Evolutionary conservation across 2,797 vertebrate species (phyloP), one percentile per base, ranked within the genome.

Genomic region (Chanos chanos): DNA sequence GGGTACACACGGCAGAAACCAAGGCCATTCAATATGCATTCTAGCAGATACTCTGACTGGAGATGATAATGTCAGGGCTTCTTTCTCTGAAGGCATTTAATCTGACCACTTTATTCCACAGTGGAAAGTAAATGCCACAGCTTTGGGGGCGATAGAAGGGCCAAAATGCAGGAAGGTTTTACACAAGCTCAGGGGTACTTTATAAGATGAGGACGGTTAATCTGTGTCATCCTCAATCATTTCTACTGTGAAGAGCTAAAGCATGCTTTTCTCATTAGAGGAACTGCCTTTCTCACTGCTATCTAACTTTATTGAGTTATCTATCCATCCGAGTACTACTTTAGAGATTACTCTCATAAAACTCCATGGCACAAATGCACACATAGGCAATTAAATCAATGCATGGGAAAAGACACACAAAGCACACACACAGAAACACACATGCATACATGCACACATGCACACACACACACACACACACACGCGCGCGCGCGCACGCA

Each of bases 91-190:
- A 80, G 72, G 70, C 74, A 82, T 84, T 84, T 83, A 83, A 84
- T 85, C 69, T 67, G 51, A 63, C 64, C 81, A 76, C 76, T 78
- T 81, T 68, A 81, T 83, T 44, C 63, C 34, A 16, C 71, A 73
- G 82, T 81, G 84, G 78, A 81, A 79, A 84, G 80, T 79, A 88
- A 87, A 88, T 85, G 78, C 74, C 81, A 83, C 59, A 54, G 72
- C 81, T 81, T 79, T 70, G 44, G 66, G 77, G 56, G 45, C 58
- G 77, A 79, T 73, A 71, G 72, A 74, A 66, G 49, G 40, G 65
- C 69, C 65, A 69, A 68, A 18, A 51, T 54, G 62, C 44, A 37
- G 57, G 64, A 61, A 66, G 66, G 71, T 71, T 75, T 63, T 53
- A 64, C 65, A 54, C 55, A 54, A 75, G 48, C 52, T 51, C 59